Percentiles rank a stretch among this genome's conserved stretches.
Evolutionary conservation across 2,113 vertebrate genomes (phyloP).

Genomic region (Varanus komodoensis): DNA sequence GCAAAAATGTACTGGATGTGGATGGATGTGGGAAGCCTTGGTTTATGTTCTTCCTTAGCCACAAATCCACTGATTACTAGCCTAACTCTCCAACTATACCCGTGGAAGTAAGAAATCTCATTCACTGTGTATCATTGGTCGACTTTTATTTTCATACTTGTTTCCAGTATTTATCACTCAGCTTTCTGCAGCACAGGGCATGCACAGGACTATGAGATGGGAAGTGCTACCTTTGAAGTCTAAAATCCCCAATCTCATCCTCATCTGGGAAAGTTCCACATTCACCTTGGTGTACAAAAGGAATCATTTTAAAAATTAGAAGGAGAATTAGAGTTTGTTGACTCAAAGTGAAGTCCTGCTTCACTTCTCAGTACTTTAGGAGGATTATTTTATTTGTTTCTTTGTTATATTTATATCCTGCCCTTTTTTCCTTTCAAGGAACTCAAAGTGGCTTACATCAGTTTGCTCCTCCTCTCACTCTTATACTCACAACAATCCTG

Average conservation of each 20-base stretch:
- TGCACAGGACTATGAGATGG: background rate
- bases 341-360: background rate
- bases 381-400: background rate
- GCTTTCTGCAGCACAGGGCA: background rate
- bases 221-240: background rate
- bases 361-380: background rate
- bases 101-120: background rate
- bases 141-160: constrained; percentile 8
- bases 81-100: background rate
- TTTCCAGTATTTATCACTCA: constrained; percentile 5
- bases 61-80: background rate
- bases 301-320: background rate
- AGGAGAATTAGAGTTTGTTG: constrained; percentile 1
- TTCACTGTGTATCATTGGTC: background rate
- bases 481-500: too few relatives aligned
- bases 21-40: background rate
- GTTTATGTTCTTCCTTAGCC: background rate
- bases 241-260: background rate
- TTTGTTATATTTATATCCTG: too few relatives aligned
- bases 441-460: too few relatives aligned
- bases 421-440: too few relatives aligned
- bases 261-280: background rate
- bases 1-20: background rate
- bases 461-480: too few relatives aligned
- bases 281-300: background rate